A percentile compares a stretch with the other conserved stretches of the same genome.
Conservation (phyloP, 2,113 vertebrate species). For the Poicephalus gulielmi region DNA sequence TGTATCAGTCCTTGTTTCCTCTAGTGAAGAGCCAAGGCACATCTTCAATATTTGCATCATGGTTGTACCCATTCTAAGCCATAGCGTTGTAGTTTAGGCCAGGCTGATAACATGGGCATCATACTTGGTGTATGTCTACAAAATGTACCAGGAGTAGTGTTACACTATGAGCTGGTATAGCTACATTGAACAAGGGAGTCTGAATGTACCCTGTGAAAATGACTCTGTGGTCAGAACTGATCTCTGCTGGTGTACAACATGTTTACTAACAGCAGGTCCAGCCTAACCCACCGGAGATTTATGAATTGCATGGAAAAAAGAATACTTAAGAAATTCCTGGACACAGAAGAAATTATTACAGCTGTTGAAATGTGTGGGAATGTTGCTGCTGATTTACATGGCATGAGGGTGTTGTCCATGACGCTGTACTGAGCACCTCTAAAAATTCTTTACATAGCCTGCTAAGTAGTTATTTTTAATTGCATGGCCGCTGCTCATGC, state of each 20-base stretch:
- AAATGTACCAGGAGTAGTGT: fast-evolving
- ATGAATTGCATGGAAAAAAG: not conserved
- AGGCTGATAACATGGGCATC: fast-evolving
- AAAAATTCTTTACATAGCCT: fast-evolving
- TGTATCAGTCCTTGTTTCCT: fast-evolving
- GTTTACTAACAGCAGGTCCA: not conserved
- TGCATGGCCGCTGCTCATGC: not conserved
- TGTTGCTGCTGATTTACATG: not conserved
- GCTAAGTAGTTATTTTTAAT: not conserved
- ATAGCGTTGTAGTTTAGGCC: not conserved
- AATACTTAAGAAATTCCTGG: not conserved
- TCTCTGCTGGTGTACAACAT: not conserved
- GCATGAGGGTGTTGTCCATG: fast-evolving
- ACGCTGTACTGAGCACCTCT: not conserved
- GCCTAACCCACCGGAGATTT: not conserved
- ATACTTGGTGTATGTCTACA: not conserved
- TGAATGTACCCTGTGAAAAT: not conserved
- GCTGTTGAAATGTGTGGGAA: no score
- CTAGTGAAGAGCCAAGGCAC: fast-evolving
- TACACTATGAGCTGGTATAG: not conserved
- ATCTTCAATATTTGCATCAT: fast-evolving
- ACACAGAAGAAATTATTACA: not conserved
- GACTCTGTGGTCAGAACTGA: not conserved
- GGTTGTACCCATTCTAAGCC: not conserved
- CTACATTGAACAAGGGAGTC: fast-evolving